Conservation (phyloP, 2,888 invertebrate genomes). For the Pandemis corylana region DNA sequence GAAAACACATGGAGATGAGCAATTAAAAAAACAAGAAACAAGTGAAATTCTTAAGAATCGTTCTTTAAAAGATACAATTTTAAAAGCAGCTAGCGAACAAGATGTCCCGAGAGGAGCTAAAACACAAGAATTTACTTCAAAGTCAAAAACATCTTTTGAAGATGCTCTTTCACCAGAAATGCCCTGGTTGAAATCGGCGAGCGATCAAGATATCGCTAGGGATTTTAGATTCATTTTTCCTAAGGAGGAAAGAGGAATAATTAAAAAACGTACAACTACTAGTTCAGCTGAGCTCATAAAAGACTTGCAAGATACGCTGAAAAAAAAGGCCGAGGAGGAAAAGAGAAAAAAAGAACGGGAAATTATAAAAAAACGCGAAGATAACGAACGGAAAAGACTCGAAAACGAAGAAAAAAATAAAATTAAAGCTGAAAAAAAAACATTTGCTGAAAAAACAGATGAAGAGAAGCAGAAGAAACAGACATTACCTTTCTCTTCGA, state of each 20-base stretch:
- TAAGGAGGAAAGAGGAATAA: slow-evolving; percentile 42
- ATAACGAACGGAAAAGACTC: slow-evolving; percentile 41
- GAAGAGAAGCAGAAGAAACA: not conserved
- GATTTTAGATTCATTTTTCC: slow-evolving; percentile 63
- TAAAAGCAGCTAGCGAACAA: not conserved
- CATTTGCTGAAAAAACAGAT: not conserved
- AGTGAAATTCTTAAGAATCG: not conserved
- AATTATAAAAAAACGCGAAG: slow-evolving; percentile 43
- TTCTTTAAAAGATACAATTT: not conserved
- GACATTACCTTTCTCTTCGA: not conserved
- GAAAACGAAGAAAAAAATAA: slow-evolving; percentile 21
- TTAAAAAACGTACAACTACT: slow-evolving; percentile 43
- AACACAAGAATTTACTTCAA: not conserved
- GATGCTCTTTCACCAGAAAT: not conserved
- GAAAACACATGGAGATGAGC: not conserved
- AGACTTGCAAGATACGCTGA: slow-evolving; percentile 57
- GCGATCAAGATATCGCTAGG: slow-evolving; percentile 45
- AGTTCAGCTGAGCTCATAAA: slow-evolving; percentile 65
- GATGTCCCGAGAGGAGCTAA: not conserved
- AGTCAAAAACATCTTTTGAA: not conserved
- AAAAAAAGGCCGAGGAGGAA: slow-evolving; percentile 30
- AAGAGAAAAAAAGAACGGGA: slow-evolving; percentile 25
- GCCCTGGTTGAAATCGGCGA: not conserved
- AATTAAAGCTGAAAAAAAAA: not conserved
- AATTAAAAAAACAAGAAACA: not conserved